Evolutionary conservation across 2,113 vertebrate genomes (phyloP).

Genomic region (Brachypteracias leptosomus): DNA sequence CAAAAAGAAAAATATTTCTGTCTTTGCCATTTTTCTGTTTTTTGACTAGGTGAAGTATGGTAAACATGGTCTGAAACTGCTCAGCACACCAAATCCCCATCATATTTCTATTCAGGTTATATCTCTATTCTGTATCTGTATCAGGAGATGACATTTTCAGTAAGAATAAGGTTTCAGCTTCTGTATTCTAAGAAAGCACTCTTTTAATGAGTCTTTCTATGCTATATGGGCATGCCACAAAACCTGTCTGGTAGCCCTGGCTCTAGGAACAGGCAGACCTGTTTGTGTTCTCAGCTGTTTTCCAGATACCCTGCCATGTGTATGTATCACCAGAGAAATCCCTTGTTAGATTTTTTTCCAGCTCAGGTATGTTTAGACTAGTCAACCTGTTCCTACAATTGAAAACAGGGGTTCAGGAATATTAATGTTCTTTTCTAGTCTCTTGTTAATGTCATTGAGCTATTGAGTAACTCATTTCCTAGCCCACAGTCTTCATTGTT

Average conservation of each 20-base stretch:
- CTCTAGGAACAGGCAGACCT: neutral
- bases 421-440: neutral
- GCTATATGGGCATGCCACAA: neutral
- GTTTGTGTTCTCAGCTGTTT: neutral
- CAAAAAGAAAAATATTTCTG: neutral
- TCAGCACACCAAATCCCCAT: neutral
- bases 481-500: fast-evolving
- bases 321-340: neutral
- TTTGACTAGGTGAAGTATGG: neutral
- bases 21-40: neutral
- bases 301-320: neutral
- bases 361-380: neutral
- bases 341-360: neutral
- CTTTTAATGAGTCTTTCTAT: neutral
- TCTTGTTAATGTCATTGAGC: neutral
- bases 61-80: neutral
- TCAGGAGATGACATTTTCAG: neutral
- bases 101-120: neutral
- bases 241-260: neutral
- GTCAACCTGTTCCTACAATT: neutral
- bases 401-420: neutral
- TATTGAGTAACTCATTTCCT: neutral
- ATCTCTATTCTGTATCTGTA: neutral
- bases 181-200: neutral
- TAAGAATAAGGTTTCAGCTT: neutral